Evolutionary conservation across 2,888 invertebrate genomes (phyloP).

Genomic region (Acleris holmiana): DNA sequence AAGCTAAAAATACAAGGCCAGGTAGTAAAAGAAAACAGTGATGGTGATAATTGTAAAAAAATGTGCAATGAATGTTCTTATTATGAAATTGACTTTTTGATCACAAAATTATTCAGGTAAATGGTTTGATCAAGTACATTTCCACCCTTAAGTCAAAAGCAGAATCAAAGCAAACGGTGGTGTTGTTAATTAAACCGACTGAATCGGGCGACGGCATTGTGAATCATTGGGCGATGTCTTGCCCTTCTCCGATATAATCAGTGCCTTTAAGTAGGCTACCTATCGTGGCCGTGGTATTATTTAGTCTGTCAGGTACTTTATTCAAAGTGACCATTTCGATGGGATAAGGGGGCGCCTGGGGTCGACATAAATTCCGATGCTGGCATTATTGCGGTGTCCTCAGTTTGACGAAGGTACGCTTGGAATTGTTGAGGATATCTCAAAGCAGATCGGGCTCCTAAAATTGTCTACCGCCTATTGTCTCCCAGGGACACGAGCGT

Average conservation of each 20-base stretch:
- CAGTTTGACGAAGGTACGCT: conserved; percentile 76
- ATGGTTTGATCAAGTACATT: too few species aligned
- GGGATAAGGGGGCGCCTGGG: conserved; percentile 63
- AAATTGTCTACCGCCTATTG: conserved; percentile 60
- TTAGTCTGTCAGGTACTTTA: conserved; percentile 70
- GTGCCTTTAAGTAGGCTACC: conserved; percentile 33
- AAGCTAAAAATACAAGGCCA: neutral
- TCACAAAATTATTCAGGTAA: too few species aligned
- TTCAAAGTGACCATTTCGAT: conserved; percentile 68
- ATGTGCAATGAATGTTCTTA: too few species aligned
- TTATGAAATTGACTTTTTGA: too few species aligned
- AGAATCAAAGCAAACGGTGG: neutral
- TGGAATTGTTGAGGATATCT: conserved; percentile 70
- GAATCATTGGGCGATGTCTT: conserved; percentile 10
- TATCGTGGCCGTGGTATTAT: conserved; percentile 52
- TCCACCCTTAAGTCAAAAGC: too few species aligned
- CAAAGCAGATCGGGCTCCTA: conserved; percentile 61
- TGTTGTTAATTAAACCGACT: conserved; percentile 3
- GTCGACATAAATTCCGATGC: conserved; percentile 75
- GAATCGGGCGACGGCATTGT: conserved; percentile 3
- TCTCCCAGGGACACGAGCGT: conserved; percentile 50
- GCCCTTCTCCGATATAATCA: conserved; percentile 28
- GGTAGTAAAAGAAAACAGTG: conserved; percentile 1
- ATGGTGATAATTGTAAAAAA: neutral
- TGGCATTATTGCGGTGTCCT: conserved; percentile 71